Base-by-base conservation (phyloP, 2,888 invertebrate species). In the Venusia cambrica region DNA sequence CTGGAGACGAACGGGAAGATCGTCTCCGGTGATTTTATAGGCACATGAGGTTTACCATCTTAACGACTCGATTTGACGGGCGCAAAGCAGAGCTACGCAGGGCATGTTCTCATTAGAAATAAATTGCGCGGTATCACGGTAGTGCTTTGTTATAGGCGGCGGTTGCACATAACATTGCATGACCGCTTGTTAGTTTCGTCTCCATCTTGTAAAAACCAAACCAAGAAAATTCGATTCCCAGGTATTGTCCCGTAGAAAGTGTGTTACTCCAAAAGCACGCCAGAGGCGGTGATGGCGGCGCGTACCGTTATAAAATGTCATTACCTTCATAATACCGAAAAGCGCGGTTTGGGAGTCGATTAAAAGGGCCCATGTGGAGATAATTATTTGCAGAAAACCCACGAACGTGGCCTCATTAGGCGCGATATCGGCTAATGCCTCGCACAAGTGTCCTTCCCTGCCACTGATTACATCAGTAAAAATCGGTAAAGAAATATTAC, bases 311-410 rank as follows among this genome's bases (percentile, higher is more conserved):
- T 68, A 65, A 68, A 67, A 68, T 71, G 60, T 66, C 62, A 69
- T 73, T 69, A 68, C 57, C 59, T 61, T 69, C 62, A 68, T 71
- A 62, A 62, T 59, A 43, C 54, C 58, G 56, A 62, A 61, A 62
- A 66, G 56, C 57, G 64, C 38, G 65, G 69, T 66, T 59, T 62
- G 55, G 51, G 59, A 63, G 55, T 66, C 71, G 67, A 71, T 74
- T 73, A 72, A 71, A 72, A 65, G 61, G 62, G 54, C 57, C 57
- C 66, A 62, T 70, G 66, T 62, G 62, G 65, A 64, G 66, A 70
- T 71, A 68, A 77, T 74, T 73, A 67, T 66, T 61, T 35, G 51
- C 54, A 54, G 57, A 58, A 54, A 61, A 67, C 58, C 55, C 54
- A 36, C 50, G 30, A 41, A 47, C 37, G 39, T 38, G 33, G 41